Percentiles rank a stretch among this genome's conserved stretches.
phyloP scores from a whole-genome alignment of 2,888 invertebrate species.

The Caradrina kadenii region DNA sequence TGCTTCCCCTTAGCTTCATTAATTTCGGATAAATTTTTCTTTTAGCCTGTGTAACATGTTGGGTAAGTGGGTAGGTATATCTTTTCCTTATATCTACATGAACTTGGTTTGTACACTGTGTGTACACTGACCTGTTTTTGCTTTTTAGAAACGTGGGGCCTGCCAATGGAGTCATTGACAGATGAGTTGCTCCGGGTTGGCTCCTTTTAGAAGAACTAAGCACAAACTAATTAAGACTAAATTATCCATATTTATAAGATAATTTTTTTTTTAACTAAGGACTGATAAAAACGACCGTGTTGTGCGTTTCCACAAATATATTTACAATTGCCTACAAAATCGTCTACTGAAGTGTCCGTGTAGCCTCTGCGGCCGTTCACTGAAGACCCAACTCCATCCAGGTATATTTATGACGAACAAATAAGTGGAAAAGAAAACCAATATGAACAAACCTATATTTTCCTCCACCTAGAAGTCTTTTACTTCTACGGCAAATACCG shows the following conservation, averaged over 20 bases:
- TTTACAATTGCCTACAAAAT: not conserved
- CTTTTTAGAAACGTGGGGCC: too few relatives aligned
- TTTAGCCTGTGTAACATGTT: not conserved
- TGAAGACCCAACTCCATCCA: not conserved
- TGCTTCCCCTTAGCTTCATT: not conserved
- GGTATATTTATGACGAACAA: conserved; percentile 2
- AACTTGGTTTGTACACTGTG: too few relatives aligned
- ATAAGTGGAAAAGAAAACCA: conserved; percentile 8
- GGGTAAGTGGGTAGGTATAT: not conserved
- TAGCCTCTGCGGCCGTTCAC: not conserved
- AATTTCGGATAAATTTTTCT: conserved; percentile 3
- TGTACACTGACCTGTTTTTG: too few relatives aligned
- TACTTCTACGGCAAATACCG: conserved; percentile 38
- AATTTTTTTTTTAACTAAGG: too few relatives aligned
- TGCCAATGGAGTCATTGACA: too few relatives aligned
- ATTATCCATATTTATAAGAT: too few relatives aligned
- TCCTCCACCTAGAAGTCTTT: conserved; percentile 14
- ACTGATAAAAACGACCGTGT: too few relatives aligned
- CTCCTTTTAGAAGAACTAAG: too few relatives aligned
- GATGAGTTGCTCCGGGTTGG: too few relatives aligned
- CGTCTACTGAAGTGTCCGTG: not conserved
- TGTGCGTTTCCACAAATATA: too few relatives aligned
- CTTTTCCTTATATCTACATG: too few relatives aligned
- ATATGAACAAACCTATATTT: conserved; percentile 37
- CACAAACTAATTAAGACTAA: too few relatives aligned